Conservation (phyloP, 2,888 invertebrate species). For the Microctonus aethiopoides region DNA sequence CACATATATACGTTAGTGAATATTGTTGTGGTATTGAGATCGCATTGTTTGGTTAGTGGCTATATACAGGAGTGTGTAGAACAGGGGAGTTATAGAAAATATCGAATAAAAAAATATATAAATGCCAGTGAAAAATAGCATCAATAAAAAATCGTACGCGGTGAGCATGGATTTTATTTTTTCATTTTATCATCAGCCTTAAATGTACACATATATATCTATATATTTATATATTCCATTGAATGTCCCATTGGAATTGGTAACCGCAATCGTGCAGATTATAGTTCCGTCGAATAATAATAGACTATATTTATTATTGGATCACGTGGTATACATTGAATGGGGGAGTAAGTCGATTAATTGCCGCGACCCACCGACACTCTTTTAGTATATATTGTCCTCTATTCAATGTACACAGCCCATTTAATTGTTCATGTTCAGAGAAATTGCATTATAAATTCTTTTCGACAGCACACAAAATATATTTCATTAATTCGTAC, state of each 20-base stretch:
- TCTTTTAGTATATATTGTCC: background rate
- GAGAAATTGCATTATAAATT: conserved; percentile 41
- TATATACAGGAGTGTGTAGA: background rate
- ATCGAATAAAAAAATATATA: background rate
- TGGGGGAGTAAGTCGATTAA: conserved; percentile 19
- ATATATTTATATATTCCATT: background rate
- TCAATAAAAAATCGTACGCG: conserved; percentile 11
- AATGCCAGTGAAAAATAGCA: conserved; percentile 14
- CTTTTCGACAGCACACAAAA: conserved; percentile 29
- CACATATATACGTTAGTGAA: background rate
- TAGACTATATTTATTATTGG: conserved; percentile 23
- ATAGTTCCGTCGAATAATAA: conserved; percentile 17
- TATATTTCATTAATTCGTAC: background rate
- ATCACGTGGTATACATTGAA: conserved; percentile 13
- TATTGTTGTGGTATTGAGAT: background rate
- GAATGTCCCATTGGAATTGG: conserved; percentile 12
- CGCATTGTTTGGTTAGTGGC: conserved; percentile 5
- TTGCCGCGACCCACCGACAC: conserved; percentile 3
- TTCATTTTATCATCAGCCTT: background rate
- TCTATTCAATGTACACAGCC: background rate
- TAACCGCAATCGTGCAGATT: conserved; percentile 11
- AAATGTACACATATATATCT: background rate
- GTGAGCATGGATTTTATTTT: conserved; percentile 1
- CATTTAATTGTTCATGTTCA: conserved; percentile 22
- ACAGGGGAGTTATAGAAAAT: background rate